Conservation (phyloP, 2,888 invertebrate genomes). For the Orthosia gracilis region DNA sequence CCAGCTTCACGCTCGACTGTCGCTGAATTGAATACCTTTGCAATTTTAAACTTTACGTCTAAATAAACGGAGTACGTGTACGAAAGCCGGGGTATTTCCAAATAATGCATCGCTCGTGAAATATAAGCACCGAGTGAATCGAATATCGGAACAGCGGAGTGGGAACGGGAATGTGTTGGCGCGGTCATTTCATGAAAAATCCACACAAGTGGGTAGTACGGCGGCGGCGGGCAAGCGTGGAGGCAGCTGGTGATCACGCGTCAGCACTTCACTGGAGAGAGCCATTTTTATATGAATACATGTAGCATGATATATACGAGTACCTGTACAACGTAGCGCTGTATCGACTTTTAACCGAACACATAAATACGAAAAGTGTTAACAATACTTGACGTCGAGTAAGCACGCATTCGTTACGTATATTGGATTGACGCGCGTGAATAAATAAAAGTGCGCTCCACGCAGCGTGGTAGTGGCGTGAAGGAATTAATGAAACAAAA, state of each 20-base stretch:
- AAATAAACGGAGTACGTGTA: slow-evolving; percentile 61
- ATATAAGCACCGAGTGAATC: slow-evolving; percentile 21
- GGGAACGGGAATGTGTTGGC: slow-evolving; percentile 8
- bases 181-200: slow-evolving; percentile 45
- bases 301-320: not conserved
- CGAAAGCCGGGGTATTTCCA: slow-evolving; percentile 23
- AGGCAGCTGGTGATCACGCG: slow-evolving; percentile 1
- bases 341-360: slow-evolving; percentile 4
- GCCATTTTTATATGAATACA: not conserved
- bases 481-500: slow-evolving; percentile 45
- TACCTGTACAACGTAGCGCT: not conserved
- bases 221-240: not conserved
- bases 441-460: slow-evolving; percentile 27
- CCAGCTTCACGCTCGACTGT: slow-evolving; percentile 64
- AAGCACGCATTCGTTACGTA: slow-evolving; percentile 39
- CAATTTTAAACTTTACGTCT: slow-evolving; percentile 59
- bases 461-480: slow-evolving; percentile 9
- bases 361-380: slow-evolving; percentile 9
- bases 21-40: slow-evolving; percentile 57
- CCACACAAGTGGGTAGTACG: slow-evolving; percentile 3
- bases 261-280: slow-evolving; percentile 16
- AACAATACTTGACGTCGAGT: slow-evolving; percentile 34
- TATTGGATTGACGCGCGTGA: slow-evolving; percentile 44
- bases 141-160: slow-evolving; percentile 21
- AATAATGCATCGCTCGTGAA: slow-evolving; percentile 58